A percentile compares a stretch with the other conserved stretches of the same genome.
Conservation (phyloP, 2,888 invertebrate genomes). For the Cyclophora punctaria region DNA sequence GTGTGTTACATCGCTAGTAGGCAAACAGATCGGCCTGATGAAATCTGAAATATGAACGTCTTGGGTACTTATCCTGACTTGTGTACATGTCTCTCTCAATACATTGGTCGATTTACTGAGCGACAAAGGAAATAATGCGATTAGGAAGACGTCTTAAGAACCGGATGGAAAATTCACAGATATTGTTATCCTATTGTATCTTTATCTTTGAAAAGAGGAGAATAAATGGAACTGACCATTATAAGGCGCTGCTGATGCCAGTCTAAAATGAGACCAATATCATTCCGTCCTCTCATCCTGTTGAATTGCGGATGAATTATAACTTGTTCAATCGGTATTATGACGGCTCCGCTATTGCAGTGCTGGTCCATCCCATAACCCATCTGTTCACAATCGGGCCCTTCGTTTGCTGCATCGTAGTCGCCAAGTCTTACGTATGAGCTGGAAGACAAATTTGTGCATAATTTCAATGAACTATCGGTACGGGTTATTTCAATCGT, state of each 20-base stretch:
- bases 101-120: too few species aligned
- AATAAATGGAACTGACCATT: slow-evolving; percentile 36
- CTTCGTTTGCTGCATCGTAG: slow-evolving; percentile 46
- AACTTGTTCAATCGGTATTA: slow-evolving; percentile 45
- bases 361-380: slow-evolving; percentile 46
- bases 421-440: slow-evolving; percentile 53
- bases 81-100: too few species aligned
- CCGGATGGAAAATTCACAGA: too few species aligned
- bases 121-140: too few species aligned
- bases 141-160: too few species aligned
- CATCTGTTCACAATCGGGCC: slow-evolving; percentile 50
- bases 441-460: too few species aligned
- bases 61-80: too few species aligned
- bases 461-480: too few species aligned
- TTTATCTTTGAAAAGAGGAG: too few species aligned
- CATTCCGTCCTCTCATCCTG: slow-evolving; percentile 24
- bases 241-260: slow-evolving; percentile 44
- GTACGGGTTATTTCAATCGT: too few species aligned
- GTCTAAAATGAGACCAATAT: slow-evolving; percentile 65
- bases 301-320: slow-evolving; percentile 37
- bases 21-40: slow-evolving; percentile 17
- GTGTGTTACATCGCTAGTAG: slow-evolving; percentile 2
- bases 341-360: slow-evolving; percentile 52
- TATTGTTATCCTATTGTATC: too few species aligned
- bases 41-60: slow-evolving; percentile 28